phyloP scores from a whole-genome alignment of 2,113 vertebrate species.

The Anhinga rufa region DNA sequence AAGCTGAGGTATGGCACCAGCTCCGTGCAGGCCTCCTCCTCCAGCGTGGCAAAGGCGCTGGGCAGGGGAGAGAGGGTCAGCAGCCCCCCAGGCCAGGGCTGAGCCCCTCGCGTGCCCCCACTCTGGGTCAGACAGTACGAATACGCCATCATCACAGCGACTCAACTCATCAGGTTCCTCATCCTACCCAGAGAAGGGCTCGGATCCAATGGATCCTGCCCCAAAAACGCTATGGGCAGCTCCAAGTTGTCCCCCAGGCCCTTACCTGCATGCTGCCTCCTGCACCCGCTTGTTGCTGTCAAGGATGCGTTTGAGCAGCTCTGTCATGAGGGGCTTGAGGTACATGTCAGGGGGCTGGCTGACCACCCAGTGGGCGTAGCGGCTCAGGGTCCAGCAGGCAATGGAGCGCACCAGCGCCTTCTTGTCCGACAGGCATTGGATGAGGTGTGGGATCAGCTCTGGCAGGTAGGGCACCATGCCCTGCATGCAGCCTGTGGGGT shows the following conservation, averaged over 20 bases:
- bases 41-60: slow-evolving; percentile 92
- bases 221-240: background rate
- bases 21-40: slow-evolving; percentile 94
- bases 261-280: slow-evolving; percentile 92
- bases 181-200: background rate
- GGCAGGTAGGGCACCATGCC: slow-evolving; percentile 96
- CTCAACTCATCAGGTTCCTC: background rate
- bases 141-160: background rate
- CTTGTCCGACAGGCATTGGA: slow-evolving; percentile 46
- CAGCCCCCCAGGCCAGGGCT: rapidly evolving
- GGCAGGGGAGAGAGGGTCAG: background rate
- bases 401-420: background rate
- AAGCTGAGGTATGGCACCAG: slow-evolving; percentile 96
- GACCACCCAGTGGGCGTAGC: slow-evolving; percentile 96
- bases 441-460: slow-evolving; percentile 91
- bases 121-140: background rate
- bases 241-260: background rate
- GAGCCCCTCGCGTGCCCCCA: background rate
- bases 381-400: slow-evolving; percentile 91
- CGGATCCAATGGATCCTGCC: background rate
- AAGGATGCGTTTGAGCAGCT: slow-evolving; percentile 91
- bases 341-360: slow-evolving; percentile 90
- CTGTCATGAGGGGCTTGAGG: slow-evolving; percentile 94
- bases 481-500: slow-evolving; percentile 89
- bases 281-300: slow-evolving; percentile 95